Base-by-base conservation (phyloP, 2,797 vertebrate species). In the Malurus leucopterus region DNA sequence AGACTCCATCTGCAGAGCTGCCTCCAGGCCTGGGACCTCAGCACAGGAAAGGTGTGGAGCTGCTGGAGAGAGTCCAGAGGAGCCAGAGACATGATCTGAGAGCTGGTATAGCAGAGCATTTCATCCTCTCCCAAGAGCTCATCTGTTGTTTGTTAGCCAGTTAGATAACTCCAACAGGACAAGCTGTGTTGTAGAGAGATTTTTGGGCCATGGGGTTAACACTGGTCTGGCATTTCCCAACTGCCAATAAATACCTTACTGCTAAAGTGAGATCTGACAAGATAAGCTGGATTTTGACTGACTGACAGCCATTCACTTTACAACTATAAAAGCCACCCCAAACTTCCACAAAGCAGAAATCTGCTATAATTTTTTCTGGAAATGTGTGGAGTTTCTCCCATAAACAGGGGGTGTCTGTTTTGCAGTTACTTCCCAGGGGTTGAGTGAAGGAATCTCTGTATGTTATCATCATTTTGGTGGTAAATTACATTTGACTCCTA, bases 401-500 rank as follows among this genome's bases (percentile, higher is more conserved):
- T 43, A 26, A 68, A 26, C 20, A 34, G 44, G 44, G 44, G 44
- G 34, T 13, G 4, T 34, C 26, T 29, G 53, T 30, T 41, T 78
- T n/a, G 24, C 0, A 0, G 30, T 67, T 58, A 41, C 24, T 34
- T 8, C 5, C 16, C 20, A 41, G 44, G 24, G 8, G 26, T 16
- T 30, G 18, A 59, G 3, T 50, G 54, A 50, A 43, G 30, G 63
- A 50, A 24, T 43, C 30, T 50, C 11, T 40, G 23, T 57, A 20
- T 1, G 1, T 50, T 68, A 34, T 34, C 0, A 3, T 46, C 30
- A 30, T 58, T 58, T 50, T 0, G 0, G 11, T 68, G n/a, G 26
- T 79, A 59, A 59, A 50, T 69, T 36, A 36, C 38, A 20, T 59
- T 43, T 59, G 16, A 51, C 11, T 59, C 26, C 46, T 43, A 58